Conservation (phyloP, 2,113 vertebrate genomes). For the Oreochromis tanganicae region DNA sequence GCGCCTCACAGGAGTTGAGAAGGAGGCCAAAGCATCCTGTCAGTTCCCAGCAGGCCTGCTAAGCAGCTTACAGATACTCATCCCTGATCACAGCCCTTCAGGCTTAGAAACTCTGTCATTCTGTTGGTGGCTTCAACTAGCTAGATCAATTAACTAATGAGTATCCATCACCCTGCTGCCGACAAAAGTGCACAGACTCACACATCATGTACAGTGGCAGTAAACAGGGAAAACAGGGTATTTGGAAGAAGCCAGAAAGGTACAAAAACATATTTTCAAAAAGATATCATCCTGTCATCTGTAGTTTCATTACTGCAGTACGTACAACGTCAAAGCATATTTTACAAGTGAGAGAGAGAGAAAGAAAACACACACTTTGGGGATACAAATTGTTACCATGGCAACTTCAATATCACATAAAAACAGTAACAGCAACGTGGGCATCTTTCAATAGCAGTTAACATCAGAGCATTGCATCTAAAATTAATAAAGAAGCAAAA, state of each 20-base stretch:
- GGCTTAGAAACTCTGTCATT: slow-evolving; percentile 57
- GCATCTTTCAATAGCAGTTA: slow-evolving; percentile 1
- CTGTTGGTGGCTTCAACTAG: slow-evolving; percentile 47
- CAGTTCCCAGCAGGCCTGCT: slow-evolving; percentile 54
- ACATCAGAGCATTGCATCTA: slow-evolving; percentile 12
- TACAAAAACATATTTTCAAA: slow-evolving; percentile 23
- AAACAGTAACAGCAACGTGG: slow-evolving; percentile 5
- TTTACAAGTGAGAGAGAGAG: not conserved
- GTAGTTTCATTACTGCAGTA: slow-evolving; percentile 18
- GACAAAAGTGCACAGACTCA: not conserved
- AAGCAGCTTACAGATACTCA: slow-evolving; percentile 72
- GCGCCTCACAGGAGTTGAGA: slow-evolving; percentile 17
- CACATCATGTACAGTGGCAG: not conserved
- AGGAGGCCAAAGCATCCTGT: slow-evolving; percentile 42
- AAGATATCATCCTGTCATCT: not conserved
- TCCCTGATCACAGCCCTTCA: slow-evolving; percentile 57
- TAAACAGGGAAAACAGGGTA: not conserved
- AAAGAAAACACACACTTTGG: slow-evolving; percentile 13
- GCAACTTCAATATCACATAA: slow-evolving; percentile 48
- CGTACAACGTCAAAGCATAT: not conserved
- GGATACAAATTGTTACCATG: slow-evolving; percentile 64
- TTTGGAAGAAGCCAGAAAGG: not conserved
- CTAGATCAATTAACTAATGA: slow-evolving; percentile 68
- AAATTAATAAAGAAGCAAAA: slow-evolving; percentile 6
- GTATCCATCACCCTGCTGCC: slow-evolving; percentile 6